Evolutionary conservation across 2,888 invertebrate genomes (phyloP).

Genomic region (Amitus sp.): DNA sequence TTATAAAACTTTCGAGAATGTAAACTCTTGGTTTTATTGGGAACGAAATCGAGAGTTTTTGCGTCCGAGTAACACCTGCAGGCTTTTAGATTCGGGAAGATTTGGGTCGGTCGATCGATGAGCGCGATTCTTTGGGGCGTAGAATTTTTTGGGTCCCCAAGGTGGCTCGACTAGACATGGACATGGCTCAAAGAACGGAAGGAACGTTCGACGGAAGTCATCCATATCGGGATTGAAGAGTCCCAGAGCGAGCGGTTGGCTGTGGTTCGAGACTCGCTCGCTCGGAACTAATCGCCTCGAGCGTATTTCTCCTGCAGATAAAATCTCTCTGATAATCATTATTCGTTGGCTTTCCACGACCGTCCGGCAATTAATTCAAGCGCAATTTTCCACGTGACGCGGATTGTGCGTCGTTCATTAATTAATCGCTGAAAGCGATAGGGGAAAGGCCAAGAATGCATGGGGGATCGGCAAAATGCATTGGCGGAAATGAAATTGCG

Average conservation of each 20-base stretch:
- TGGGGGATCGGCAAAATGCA: constrained; percentile 3
- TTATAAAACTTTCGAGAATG: too few relatives aligned
- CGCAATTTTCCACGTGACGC: constrained; percentile 19
- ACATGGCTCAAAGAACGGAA: constrained; percentile 17
- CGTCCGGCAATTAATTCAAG: constrained; percentile 14
- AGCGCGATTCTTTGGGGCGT: constrained; percentile 20
- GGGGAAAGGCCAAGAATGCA: too few relatives aligned
- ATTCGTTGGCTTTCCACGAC: constrained; percentile 31
- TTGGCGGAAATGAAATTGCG: background rate
- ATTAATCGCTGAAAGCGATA: too few relatives aligned
- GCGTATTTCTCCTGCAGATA: constrained; percentile 36
- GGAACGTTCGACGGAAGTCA: constrained; percentile 37
- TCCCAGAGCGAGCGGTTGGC: constrained; percentile 34
- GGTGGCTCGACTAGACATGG: constrained; percentile 23
- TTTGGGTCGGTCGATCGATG: constrained; percentile 13
- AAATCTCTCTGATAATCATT: constrained; percentile 37
- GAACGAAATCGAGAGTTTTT: too few relatives aligned
- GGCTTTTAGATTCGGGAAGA: too few relatives aligned
- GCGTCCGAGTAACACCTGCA: too few relatives aligned
- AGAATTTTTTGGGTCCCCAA: constrained; percentile 30
- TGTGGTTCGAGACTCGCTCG: constrained; percentile 36
- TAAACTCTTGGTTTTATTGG: too few relatives aligned
- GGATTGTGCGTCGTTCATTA: too few relatives aligned
- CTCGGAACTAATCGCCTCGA: constrained; percentile 42
- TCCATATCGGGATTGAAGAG: constrained; percentile 39